Conservation (phyloP, 2,888 invertebrate genomes). For the Meiosimyza decipiens region DNA sequence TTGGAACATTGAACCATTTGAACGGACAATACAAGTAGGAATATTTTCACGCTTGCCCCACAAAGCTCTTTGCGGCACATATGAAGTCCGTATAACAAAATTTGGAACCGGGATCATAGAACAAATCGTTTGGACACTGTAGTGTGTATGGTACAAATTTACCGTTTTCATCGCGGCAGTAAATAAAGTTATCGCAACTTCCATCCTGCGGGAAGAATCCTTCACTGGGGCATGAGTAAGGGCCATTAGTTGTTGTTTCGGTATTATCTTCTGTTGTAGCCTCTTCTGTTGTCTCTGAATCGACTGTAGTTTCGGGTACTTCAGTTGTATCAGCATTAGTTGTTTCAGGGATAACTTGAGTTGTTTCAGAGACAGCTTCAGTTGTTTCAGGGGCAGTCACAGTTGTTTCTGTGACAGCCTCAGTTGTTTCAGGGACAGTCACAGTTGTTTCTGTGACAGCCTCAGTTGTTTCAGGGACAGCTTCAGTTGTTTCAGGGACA, state of each 20-base stretch:
- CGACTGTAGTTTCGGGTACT: conserved; percentile 26
- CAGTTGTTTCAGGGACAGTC: conserved; percentile 11
- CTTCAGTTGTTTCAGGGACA: neutral
- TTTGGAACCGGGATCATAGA: conserved; percentile 46
- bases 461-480: conserved; percentile 11
- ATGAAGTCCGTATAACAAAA: conserved; percentile 44
- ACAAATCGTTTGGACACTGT: conserved; percentile 49
- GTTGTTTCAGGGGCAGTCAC: neutral
- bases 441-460: neutral
- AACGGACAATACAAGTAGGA: conserved; percentile 38
- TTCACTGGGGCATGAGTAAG: conserved; percentile 46
- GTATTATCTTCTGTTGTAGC: conserved; percentile 17
- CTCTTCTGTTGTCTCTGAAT: conserved; percentile 26
- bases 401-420: neutral
- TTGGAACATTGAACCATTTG: conserved; percentile 34
- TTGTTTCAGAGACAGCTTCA: neutral
- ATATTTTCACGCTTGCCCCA: conserved; percentile 32
- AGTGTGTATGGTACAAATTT: conserved; percentile 19
- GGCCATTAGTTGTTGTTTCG: neutral
- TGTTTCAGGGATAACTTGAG: conserved; percentile 5
- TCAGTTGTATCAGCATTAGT: conserved; percentile 8
- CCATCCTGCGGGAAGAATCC: conserved; percentile 50
- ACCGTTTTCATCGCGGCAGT: conserved; percentile 43
- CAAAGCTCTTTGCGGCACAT: conserved; percentile 40
- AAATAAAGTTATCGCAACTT: conserved; percentile 48